Conservation (phyloP, 2,113 vertebrate species). For the Phyllostomus hastatus region DNA sequence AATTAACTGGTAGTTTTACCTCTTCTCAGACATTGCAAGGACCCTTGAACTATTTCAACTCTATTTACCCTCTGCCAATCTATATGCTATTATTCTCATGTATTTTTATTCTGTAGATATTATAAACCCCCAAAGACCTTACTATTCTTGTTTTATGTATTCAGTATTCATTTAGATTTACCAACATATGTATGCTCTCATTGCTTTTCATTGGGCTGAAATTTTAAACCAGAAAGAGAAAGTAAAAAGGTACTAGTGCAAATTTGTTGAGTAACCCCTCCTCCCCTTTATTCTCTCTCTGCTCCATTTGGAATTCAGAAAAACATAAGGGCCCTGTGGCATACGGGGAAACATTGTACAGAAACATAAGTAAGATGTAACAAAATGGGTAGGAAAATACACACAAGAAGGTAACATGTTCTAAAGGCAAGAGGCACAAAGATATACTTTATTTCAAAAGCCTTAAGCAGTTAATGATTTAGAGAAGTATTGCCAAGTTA, state of each 20-base stretch:
- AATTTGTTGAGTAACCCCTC: neutral
- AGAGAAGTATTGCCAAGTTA: conserved; percentile 48
- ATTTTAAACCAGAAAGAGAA: conserved; percentile 36
- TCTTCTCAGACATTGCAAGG: neutral
- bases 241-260: neutral
- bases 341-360: neutral
- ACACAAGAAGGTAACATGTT: neutral
- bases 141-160: neutral
- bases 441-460: conserved; percentile 31
- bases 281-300: neutral
- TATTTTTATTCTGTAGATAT: conserved; percentile 32
- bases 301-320: conserved; percentile 42
- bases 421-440: conserved; percentile 43
- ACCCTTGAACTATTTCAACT: conserved; percentile 28
- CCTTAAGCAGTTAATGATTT: conserved; percentile 45
- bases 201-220: conserved; percentile 22
- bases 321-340: neutral
- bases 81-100: neutral
- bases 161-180: neutral
- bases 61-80: neutral
- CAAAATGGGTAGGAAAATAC: conserved; percentile 37
- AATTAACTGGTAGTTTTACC: conserved; percentile 17
- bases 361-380: conserved; percentile 32
- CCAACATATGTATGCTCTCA: neutral
- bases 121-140: neutral